Evolutionary conservation across 2,113 vertebrate genomes (phyloP).

Genomic region (Platycercus adscitus): DNA sequence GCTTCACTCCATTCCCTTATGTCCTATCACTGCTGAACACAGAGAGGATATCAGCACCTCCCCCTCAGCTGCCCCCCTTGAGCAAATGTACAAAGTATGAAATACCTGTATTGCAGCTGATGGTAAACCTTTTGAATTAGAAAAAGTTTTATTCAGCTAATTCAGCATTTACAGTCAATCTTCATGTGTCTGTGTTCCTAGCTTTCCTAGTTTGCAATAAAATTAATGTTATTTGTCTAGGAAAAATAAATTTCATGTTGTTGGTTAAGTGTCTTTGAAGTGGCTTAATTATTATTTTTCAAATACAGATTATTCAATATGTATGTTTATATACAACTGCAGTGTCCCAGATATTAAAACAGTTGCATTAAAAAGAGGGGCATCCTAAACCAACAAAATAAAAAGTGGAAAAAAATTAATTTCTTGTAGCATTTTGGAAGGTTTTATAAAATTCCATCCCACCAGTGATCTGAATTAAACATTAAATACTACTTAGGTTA

Average conservation of each 20-base stretch:
- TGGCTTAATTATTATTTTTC: not conserved
- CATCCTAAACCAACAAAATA: not conserved
- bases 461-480: not conserved
- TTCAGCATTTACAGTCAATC: not conserved
- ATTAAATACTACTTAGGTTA: not conserved
- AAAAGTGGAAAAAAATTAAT: not conserved
- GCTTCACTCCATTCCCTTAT: not conserved
- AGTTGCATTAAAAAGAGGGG: not conserved
- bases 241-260: not conserved
- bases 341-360: not conserved
- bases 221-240: not conserved
- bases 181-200: not conserved
- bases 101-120: not conserved
- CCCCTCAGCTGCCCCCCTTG: not conserved
- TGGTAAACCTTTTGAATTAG: not conserved
- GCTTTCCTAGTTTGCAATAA: not conserved
- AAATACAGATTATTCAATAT: not conserved
- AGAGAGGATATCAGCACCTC: not conserved
- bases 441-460: not conserved
- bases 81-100: not conserved
- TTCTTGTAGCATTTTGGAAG: not conserved
- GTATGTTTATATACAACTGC: not conserved
- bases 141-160: not conserved
- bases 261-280: not conserved
- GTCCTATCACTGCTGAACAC: not conserved